These are phyloP conservation scores for Apis dorsata DNA, from an alignment of 1,140 invertebrate genomes.

Conservation along the genomic window DNA sequence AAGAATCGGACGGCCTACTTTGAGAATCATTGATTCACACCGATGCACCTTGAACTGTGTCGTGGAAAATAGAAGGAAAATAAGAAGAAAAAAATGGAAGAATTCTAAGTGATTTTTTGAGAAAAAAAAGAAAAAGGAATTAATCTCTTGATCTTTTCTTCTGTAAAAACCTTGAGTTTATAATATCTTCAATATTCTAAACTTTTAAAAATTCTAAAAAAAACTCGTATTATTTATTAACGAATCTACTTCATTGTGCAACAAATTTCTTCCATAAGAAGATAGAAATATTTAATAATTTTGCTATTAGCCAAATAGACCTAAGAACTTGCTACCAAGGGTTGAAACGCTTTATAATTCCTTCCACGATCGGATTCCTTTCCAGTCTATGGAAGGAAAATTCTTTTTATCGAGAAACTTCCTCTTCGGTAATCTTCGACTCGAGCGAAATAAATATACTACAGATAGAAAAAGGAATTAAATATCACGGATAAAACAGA, in stretches of 20 bases:
- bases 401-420: not conserved
- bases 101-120: not conserved
- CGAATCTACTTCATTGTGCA: too few species aligned
- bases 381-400: not conserved
- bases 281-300: too few species aligned
- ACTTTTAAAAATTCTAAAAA: too few species aligned
- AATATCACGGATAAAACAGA: conserved; percentile 7
- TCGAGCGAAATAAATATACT: not conserved
- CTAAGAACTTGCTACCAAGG: too few species aligned
- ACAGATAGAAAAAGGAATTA: not conserved
- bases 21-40: conserved; percentile 1
- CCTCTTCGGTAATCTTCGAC: not conserved
- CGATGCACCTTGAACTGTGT: conserved; percentile 8
- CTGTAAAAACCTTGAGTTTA: too few species aligned
- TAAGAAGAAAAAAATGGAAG: not conserved
- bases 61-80: not conserved
- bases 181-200: too few species aligned
- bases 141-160: not conserved
- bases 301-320: too few species aligned
- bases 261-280: too few species aligned
- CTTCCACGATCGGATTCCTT: too few species aligned
- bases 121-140: not conserved
- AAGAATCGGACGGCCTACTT: conserved; percentile 37
- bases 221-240: too few species aligned
- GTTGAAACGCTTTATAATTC: too few species aligned